A percentile compares a stretch with the other conserved stretches of the same genome.
phyloP scores from a whole-genome alignment of 2,888 invertebrate genomes.

The Pecten maximus region DNA sequence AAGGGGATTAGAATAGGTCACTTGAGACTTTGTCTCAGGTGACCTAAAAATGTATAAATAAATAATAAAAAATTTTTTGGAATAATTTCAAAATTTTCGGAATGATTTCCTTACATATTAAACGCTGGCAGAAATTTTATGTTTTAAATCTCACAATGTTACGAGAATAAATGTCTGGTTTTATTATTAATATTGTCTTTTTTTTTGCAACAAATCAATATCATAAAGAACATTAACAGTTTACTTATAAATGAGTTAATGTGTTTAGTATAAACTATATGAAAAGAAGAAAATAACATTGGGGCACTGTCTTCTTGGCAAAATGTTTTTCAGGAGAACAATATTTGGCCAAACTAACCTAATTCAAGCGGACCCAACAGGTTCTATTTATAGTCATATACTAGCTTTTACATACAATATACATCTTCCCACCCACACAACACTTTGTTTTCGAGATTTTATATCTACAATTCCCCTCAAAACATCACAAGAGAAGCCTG shows the following conservation, averaged over 20 bases:
- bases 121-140: too few relatives aligned
- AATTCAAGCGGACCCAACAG: background rate
- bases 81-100: too few relatives aligned
- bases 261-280: background rate
- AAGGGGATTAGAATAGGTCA: too few relatives aligned
- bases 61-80: too few relatives aligned
- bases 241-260: background rate
- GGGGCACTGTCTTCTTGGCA: background rate
- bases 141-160: too few relatives aligned
- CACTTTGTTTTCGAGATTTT: background rate
- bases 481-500: background rate
- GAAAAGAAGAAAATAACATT: background rate
- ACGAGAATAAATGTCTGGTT: too few relatives aligned
- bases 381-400: background rate
- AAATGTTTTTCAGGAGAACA: background rate
- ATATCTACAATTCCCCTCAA: slow-evolving; percentile 5
- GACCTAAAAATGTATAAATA: too few relatives aligned
- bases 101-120: too few relatives aligned
- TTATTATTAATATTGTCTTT: background rate
- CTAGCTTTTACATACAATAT: background rate
- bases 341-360: background rate
- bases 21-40: too few relatives aligned
- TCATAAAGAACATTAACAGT: background rate
- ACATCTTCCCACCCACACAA: background rate
- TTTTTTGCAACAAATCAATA: background rate